Evolutionary conservation across 2,888 invertebrate genomes (phyloP).

Genomic region (Pheosia gnoma): DNA sequence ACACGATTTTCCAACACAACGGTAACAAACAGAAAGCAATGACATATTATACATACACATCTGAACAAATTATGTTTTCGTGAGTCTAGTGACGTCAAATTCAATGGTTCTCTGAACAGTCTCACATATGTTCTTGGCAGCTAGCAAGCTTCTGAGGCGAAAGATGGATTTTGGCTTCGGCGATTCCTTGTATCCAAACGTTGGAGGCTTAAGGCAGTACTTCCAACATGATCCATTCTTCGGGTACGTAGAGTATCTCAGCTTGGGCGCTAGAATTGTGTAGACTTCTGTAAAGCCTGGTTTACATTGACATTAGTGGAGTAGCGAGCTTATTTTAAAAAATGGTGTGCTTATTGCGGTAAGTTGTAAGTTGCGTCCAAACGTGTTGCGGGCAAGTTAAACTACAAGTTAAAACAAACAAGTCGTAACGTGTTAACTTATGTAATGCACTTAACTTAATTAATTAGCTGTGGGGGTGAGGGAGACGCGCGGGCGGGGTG

Average conservation of each 20-base stretch:
- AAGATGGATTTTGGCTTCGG: conserved; percentile 78
- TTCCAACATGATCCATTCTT: conserved; percentile 67
- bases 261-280: too few relatives aligned
- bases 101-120: conserved; percentile 42
- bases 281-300: too few relatives aligned
- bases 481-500: too few relatives aligned
- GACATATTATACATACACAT: conserved; percentile 52
- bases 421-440: too few relatives aligned
- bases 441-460: too few relatives aligned
- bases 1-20: conserved; percentile 56
- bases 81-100: conserved; percentile 49
- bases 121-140: conserved; percentile 51
- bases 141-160: conserved; percentile 49
- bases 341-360: too few relatives aligned
- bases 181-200: conserved; percentile 70
- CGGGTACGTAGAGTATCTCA: conserved; percentile 58
- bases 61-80: conserved; percentile 66
- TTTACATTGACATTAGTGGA: too few relatives aligned
- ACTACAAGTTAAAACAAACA: too few relatives aligned
- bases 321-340: too few relatives aligned
- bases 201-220: conserved; percentile 63
- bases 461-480: too few relatives aligned
- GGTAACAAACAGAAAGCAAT: conserved; percentile 46
- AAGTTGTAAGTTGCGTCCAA: too few relatives aligned
- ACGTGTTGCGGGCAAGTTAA: too few relatives aligned